phyloP scores from a whole-genome alignment of 2,888 invertebrate genomes.

The Dicycla oo region DNA sequence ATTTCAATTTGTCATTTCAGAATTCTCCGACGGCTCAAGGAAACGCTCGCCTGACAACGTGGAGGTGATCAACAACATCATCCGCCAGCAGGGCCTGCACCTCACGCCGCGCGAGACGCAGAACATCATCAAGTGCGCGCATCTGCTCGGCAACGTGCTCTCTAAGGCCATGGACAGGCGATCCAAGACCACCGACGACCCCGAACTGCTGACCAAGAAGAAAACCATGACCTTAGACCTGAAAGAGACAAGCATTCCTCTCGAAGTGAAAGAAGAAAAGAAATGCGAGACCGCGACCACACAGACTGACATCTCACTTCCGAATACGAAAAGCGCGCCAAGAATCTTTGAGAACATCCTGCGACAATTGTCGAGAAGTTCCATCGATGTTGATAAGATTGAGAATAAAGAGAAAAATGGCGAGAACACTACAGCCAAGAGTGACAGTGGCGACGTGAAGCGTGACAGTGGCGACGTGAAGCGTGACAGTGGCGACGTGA shows the following conservation, averaged over 20 bases:
- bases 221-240: conserved; percentile 81
- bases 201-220: conserved; percentile 71
- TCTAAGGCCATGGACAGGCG: conserved; percentile 82
- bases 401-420: conserved; percentile 27
- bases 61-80: conserved; percentile 77
- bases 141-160: conserved; percentile 82
- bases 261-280: conserved; percentile 75
- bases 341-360: conserved; percentile 86
- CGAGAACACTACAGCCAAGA: conserved; percentile 17
- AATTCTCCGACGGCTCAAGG: conserved; percentile 77
- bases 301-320: conserved; percentile 87
- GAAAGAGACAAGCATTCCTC: conserved; percentile 80
- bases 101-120: conserved; percentile 84
- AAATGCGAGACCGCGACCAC: conserved; percentile 82
- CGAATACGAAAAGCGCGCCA: conserved; percentile 88
- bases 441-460: neutral
- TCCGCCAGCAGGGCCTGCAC: conserved; percentile 81
- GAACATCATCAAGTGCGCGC: conserved; percentile 85
- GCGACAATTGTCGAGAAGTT: conserved; percentile 82
- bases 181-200: conserved; percentile 66
- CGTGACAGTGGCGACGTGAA: neutral
- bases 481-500: no score
- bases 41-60: conserved; percentile 81
- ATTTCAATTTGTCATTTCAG: conserved; percentile 65
- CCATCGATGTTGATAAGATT: conserved; percentile 76